A percentile compares a stretch with the other conserved stretches of the same genome.
Evolutionary conservation across 2,797 vertebrate genomes (phyloP).

Genomic region (Anabacerthia variegaticeps): DNA sequence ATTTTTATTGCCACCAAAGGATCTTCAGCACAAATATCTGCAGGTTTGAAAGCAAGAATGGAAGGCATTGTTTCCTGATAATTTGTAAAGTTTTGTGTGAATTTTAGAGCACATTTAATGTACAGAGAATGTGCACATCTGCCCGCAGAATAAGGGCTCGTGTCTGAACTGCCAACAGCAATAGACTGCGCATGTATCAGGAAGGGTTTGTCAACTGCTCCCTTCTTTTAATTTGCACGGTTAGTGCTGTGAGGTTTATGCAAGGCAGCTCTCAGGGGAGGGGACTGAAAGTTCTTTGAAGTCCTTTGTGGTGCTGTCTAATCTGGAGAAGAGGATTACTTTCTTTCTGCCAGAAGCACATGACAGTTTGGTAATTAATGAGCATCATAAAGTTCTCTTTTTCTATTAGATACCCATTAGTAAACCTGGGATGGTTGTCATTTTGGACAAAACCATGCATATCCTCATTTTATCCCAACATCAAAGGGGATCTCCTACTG

Average conservation of each 20-base stretch:
- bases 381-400: constrained; percentile 95
- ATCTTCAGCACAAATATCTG: background rate
- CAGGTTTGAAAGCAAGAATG: background rate
- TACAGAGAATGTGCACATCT: background rate
- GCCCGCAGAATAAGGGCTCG: constrained; percentile 39
- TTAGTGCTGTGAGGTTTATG: constrained; percentile 88
- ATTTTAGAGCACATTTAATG: background rate
- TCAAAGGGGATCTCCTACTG: constrained; percentile 96
- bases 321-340: constrained; percentile 91
- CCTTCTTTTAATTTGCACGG: constrained; percentile 74
- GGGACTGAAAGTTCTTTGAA: constrained; percentile 87
- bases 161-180: constrained; percentile 60
- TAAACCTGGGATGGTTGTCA: constrained; percentile 94
- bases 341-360: constrained; percentile 87
- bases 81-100: constrained; percentile 34
- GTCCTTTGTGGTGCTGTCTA: constrained; percentile 92
- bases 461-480: constrained; percentile 94
- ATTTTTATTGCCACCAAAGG: background rate
- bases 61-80: constrained; percentile 13
- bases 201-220: constrained; percentile 70
- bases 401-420: constrained; percentile 97
- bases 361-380: constrained; percentile 96
- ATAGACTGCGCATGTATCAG: constrained; percentile 51
- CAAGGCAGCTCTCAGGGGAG: constrained; percentile 80
- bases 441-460: constrained; percentile 96